A percentile compares a stretch with the other conserved stretches of the same genome.
Conservation (phyloP, 2,888 invertebrate species). For the Acrobasis suavella region DNA sequence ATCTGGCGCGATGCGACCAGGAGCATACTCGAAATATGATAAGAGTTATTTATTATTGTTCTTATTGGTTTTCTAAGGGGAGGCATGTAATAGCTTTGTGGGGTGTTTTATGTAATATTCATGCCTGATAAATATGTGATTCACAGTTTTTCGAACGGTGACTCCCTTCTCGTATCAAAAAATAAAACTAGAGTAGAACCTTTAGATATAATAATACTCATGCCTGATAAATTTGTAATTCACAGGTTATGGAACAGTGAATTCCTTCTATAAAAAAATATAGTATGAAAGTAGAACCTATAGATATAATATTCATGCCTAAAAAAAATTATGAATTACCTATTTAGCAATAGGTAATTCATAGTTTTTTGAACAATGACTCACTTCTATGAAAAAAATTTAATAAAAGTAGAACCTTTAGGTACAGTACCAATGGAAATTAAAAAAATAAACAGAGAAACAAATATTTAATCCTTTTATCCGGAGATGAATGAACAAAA, state of each 20-base stretch:
- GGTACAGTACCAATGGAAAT: not conserved
- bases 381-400: too few relatives aligned
- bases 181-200: too few relatives aligned
- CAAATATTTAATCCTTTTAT: not conserved
- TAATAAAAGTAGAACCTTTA: too few relatives aligned
- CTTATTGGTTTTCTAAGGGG: constrained; percentile 81
- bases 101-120: constrained; percentile 55
- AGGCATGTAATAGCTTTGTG: constrained; percentile 50
- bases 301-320: too few relatives aligned
- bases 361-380: too few relatives aligned
- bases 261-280: too few relatives aligned
- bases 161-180: too few relatives aligned
- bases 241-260: too few relatives aligned
- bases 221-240: constrained; percentile 34
- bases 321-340: too few relatives aligned
- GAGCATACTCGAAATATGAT: constrained; percentile 83
- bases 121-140: constrained; percentile 36
- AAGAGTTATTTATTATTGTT: constrained; percentile 83
- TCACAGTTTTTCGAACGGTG: not conserved
- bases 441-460: not conserved
- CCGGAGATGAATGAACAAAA: constrained; percentile 11
- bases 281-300: too few relatives aligned
- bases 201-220: too few relatives aligned
- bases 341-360: too few relatives aligned
- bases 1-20: constrained; percentile 82